Percentiles rank a stretch among this genome's conserved stretches.
Evolutionary conservation across 2,113 vertebrate genomes (phyloP).

Genomic region (Bettongia penicillata): DNA sequence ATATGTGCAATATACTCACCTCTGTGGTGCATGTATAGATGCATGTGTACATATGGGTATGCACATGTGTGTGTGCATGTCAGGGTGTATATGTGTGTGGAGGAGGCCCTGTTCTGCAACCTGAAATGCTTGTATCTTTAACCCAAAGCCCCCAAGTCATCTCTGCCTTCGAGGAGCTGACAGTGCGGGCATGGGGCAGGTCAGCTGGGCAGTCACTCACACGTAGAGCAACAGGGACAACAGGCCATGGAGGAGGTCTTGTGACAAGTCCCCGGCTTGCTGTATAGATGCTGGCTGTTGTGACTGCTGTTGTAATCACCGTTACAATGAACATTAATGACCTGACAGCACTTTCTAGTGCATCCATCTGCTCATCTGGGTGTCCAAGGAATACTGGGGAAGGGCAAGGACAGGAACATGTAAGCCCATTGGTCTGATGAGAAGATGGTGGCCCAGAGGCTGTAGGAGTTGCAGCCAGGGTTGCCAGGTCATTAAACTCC

Average conservation of each 20-base stretch:
- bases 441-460: neutral
- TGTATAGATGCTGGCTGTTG: neutral
- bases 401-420: neutral
- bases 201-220: neutral
- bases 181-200: fast-evolving
- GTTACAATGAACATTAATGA: neutral
- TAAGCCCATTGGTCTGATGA: neutral
- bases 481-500: fast-evolving
- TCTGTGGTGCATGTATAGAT: too few species aligned
- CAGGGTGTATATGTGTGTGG: neutral
- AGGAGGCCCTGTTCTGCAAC: neutral
- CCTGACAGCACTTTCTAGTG: neutral
- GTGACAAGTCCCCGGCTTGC: neutral
- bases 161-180: neutral
- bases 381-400: neutral
- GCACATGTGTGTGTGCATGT: too few species aligned
- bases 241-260: neutral
- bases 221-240: neutral
- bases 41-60: too few species aligned
- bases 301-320: neutral
- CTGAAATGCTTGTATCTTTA: neutral
- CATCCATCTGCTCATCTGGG: neutral
- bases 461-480: neutral
- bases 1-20: too few species aligned
- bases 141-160: neutral